phyloP scores from a whole-genome alignment of 2,113 vertebrate genomes.

The Australoheros scitulus region DNA sequence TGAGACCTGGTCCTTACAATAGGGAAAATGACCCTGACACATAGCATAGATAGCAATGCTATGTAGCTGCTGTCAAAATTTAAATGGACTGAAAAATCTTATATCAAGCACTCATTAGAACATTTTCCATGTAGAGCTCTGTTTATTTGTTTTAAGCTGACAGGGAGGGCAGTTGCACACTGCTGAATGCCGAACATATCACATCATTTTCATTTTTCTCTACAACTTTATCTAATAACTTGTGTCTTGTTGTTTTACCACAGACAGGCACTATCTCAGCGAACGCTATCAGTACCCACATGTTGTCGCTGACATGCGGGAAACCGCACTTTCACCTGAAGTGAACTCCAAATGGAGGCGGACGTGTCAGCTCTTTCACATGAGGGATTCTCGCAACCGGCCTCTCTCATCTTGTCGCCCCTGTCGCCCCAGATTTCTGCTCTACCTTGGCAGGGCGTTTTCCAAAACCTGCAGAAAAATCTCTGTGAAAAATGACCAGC shows the following conservation, averaged over 20 bases:
- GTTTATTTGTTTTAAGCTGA: slow-evolving; percentile 1
- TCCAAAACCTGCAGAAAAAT: slow-evolving; percentile 34
- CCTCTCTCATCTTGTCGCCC: slow-evolving; percentile 46
- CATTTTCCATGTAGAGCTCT: fast-evolving
- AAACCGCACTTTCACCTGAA: slow-evolving; percentile 29
- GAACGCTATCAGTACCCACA: slow-evolving; percentile 18
- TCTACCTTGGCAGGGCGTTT: slow-evolving; percentile 21
- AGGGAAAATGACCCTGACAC: not conserved
- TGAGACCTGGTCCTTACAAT: no score
- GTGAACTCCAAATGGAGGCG: slow-evolving; percentile 8
- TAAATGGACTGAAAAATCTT: not conserved
- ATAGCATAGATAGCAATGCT: not conserved
- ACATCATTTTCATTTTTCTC: not conserved
- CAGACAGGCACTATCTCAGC: not conserved
- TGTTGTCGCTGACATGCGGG: not conserved
- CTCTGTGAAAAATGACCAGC: slow-evolving; percentile 61
- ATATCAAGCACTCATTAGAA: not conserved
- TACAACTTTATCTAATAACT: not conserved
- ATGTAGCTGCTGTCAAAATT: not conserved
- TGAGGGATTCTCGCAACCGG: slow-evolving; percentile 8
- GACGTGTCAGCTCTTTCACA: slow-evolving; percentile 25
- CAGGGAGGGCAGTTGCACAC: not conserved
- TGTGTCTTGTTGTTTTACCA: not conserved
- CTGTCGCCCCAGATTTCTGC: slow-evolving; percentile 34
- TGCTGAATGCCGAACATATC: not conserved